Conservation (phyloP, 2,797 vertebrate species). For the Pogoniulus pusillus region DNA sequence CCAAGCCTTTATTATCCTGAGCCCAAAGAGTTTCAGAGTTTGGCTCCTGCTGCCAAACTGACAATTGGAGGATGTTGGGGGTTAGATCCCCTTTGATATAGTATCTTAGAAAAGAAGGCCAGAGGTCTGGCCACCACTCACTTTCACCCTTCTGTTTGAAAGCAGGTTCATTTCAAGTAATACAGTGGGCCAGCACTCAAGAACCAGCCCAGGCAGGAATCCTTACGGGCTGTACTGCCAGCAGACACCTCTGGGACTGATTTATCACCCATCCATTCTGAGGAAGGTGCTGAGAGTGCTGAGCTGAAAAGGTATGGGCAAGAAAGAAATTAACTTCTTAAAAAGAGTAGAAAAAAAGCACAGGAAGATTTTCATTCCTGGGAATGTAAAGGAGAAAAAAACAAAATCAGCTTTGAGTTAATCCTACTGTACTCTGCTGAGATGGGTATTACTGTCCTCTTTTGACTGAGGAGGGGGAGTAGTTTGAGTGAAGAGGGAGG, state of each 20-base stretch:
- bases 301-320: neutral
- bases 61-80: neutral
- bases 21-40: neutral
- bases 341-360: neutral
- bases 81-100: neutral
- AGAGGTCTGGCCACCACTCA: neutral
- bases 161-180: neutral
- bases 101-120: neutral
- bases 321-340: neutral
- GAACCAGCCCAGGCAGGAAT: neutral
- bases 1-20: neutral
- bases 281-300: neutral
- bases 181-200: neutral
- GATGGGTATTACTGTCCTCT: neutral
- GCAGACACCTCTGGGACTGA: neutral
- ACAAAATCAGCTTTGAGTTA: neutral
- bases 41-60: neutral
- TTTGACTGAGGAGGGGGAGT: neutral
- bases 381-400: neutral
- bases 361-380: neutral
- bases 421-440: neutral
- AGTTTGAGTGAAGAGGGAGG: neutral
- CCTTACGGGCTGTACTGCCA: neutral
- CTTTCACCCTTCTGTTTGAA: neutral
- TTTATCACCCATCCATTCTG: neutral